phyloP scores from a whole-genome alignment of 2,888 invertebrate species.

The Nomada ferruginata region DNA sequence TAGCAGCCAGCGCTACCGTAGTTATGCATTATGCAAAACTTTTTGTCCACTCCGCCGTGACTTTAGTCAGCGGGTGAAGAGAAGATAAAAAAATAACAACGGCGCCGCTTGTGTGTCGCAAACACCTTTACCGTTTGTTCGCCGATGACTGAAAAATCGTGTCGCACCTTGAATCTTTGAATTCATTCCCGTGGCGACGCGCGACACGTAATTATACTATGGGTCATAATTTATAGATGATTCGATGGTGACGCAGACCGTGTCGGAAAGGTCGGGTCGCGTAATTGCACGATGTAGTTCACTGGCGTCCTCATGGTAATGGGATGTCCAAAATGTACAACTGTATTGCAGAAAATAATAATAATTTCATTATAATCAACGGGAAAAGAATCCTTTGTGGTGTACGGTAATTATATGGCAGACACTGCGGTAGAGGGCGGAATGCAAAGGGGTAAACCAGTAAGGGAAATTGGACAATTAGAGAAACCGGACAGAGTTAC shows the following conservation, averaged over 20 bases:
- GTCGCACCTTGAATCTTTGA: background rate
- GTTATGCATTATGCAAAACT: conserved; percentile 69
- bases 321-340: background rate
- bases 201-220: background rate
- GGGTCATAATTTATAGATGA: background rate
- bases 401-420: no score
- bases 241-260: background rate
- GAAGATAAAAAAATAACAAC: background rate
- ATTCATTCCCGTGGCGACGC: background rate
- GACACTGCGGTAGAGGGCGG: no score
- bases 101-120: background rate
- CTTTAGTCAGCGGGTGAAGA: conserved; percentile 29
- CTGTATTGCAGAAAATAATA: no score
- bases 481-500: no score
- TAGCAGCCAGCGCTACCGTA: conserved; percentile 40
- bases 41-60: conserved; percentile 48
- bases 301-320: background rate
- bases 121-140: conserved; percentile 20
- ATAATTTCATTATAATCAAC: background rate
- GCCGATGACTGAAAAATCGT: background rate
- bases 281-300: conserved; percentile 1
- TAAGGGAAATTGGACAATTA: no score
- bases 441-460: no score
- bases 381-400: no score
- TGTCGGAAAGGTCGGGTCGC: no score